phyloP scores from a whole-genome alignment of 2,113 vertebrate genomes.

The Junco hyemalis region DNA sequence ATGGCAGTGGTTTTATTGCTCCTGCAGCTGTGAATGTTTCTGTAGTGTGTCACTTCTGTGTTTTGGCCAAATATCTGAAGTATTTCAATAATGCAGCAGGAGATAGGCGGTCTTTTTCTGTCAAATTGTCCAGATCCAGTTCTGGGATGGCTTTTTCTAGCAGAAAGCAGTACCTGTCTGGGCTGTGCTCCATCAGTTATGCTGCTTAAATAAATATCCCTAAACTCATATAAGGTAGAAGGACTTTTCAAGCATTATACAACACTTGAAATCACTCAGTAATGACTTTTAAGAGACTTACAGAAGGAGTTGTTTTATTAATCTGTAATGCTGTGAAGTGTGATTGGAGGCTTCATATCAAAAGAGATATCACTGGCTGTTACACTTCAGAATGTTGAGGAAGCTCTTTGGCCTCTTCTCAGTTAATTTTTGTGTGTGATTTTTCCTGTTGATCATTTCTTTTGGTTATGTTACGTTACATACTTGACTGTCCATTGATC shows the following conservation, averaged over 20 bases:
- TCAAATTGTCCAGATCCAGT: background rate
- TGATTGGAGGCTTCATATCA: slow-evolving; percentile 25
- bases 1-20: slow-evolving; percentile 22
- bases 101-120: slow-evolving; percentile 21
- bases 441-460: slow-evolving; percentile 30
- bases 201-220: slow-evolving; percentile 14
- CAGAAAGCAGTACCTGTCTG: slow-evolving; percentile 4
- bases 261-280: slow-evolving; percentile 29
- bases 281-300: slow-evolving; percentile 38
- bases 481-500: slow-evolving; percentile 31
- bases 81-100: slow-evolving; percentile 55
- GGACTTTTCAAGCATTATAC: slow-evolving; percentile 22
- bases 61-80: slow-evolving; percentile 59
- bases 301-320: slow-evolving; percentile 14
- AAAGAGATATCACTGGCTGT: background rate
- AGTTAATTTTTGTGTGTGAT: slow-evolving; percentile 44
- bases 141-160: background rate
- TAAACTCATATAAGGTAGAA: background rate
- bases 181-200: background rate
- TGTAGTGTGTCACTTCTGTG: slow-evolving; percentile 48
- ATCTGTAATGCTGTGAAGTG: slow-evolving; percentile 7
- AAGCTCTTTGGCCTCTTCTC: slow-evolving; percentile 3
- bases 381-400: background rate
- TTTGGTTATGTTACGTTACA: slow-evolving; percentile 13
- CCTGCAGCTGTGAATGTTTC: slow-evolving; percentile 63